Conservation (phyloP, 1,140 invertebrate species). For the Hyles vespertilio region DNA sequence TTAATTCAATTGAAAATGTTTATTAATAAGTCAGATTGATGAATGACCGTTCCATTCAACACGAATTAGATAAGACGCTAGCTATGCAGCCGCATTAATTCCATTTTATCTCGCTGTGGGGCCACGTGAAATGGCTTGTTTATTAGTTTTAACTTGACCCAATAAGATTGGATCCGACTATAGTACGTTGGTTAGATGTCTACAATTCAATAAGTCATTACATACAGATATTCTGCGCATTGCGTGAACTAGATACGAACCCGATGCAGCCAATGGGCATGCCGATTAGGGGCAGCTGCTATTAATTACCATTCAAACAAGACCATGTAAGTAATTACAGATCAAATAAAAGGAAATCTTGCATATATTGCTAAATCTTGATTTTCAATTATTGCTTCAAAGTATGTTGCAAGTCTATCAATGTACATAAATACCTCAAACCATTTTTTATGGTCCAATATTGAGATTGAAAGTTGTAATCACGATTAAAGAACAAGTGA, state of each 20-base stretch:
- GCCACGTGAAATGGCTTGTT: slow-evolving; percentile 3
- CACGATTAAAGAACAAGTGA: too few relatives aligned
- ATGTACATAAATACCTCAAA: not conserved
- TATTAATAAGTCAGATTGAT: too few relatives aligned
- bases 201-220: too few relatives aligned
- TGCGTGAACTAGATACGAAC: not conserved
- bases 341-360: too few relatives aligned
- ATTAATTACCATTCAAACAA: slow-evolving; percentile 6
- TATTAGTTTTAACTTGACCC: slow-evolving; percentile 3
- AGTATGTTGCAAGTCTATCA: not conserved
- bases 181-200: not conserved
- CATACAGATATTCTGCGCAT: too few relatives aligned
- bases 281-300: slow-evolving; percentile 6
- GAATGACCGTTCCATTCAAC: too few relatives aligned
- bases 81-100: slow-evolving; percentile 5
- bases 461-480: too few relatives aligned
- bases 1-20: too few relatives aligned
- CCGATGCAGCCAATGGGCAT: not conserved
- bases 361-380: not conserved
- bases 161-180: not conserved
- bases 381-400: not conserved
- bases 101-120: not conserved
- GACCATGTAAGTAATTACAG: slow-evolving; percentile 1
- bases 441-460: too few relatives aligned
- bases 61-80: slow-evolving; percentile 5